phyloP scores from a whole-genome alignment of 2,888 invertebrate species.

The Scaptomyza cyrtandrae region DNA sequence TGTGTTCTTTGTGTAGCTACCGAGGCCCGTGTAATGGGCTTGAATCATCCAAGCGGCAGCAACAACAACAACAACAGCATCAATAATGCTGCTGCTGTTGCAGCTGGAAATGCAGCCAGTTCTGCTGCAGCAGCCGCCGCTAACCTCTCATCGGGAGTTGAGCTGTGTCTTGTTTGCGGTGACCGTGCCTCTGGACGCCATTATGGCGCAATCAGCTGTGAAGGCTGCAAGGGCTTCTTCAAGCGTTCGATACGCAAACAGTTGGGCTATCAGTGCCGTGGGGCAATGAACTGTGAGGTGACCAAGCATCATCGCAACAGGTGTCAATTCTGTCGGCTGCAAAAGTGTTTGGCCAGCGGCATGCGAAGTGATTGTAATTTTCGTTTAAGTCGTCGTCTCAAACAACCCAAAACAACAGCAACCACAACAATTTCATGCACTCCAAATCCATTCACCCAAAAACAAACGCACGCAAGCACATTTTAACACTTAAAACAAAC shows the following conservation, averaged over 20 bases:
- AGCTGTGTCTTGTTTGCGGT: constrained; percentile 97
- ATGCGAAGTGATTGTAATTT: constrained; percentile 99
- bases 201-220: constrained; percentile 95
- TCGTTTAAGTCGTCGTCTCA: constrained; percentile 84
- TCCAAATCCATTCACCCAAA: constrained; percentile 20
- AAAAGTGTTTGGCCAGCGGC: constrained; percentile 98
- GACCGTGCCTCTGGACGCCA: constrained; percentile 98
- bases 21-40: constrained; percentile 63
- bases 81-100: constrained; percentile 38
- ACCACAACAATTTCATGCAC: constrained; percentile 30
- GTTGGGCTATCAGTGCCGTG: constrained; percentile 97
- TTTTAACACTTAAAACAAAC: constrained; percentile 10
- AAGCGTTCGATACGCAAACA: constrained; percentile 98
- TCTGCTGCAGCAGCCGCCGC: constrained; percentile 41
- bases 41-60: constrained; percentile 56
- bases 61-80: constrained; percentile 28
- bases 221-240: constrained; percentile 99
- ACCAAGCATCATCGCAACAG: constrained; percentile 99
- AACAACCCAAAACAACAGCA: constrained; percentile 32
- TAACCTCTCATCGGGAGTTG: constrained; percentile 83
- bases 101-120: constrained; percentile 60
- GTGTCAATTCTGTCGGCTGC: constrained; percentile 98
- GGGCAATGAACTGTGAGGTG: constrained; percentile 98
- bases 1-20: constrained; percentile 26
- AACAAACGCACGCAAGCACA: constrained; percentile 4